Evolutionary conservation across 2,888 invertebrate genomes (phyloP), one percentile per base, ranked within the genome.

Genomic region (Acrobeloides nanus): DNA sequence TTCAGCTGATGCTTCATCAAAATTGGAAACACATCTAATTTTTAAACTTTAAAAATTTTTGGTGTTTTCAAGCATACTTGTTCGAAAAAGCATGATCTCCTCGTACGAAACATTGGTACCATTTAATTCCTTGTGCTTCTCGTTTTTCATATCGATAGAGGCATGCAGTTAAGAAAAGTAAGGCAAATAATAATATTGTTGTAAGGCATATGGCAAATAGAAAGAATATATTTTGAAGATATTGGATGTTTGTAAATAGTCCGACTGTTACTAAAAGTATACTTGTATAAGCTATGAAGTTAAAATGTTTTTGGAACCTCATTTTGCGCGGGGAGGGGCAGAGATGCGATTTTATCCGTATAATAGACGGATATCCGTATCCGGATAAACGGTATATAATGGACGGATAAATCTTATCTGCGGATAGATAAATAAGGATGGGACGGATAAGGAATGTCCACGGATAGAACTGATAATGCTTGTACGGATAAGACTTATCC

Each of bases 41-140:
- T 17, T 1, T 34, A 8, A 24, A 34, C 17, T n/a, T 12, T 1
- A 1, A 38, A 32, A 39, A 10, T 33, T 1, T 1, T 1, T 33
- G 26, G 2, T 8, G 6, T 15, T 1, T n/a, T 23, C 21, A 35
- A 35, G 10, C 6, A 1, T n/a, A 35, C 15, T 35, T 10, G 6
- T 8, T 34, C 21, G 17, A 34, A 34, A 68, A 71, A 37, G 67
- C 61, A 6, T 61, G 62, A 44, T 71, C 72, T 20, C 72, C 71
- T 17, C 58, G 57, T 17, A 55, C 52, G 53, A 60, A 68, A 27
- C 63, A 51, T 38, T 66, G 62, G 51, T 53, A 73, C 70, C 72
- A 72, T 55, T 69, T 72, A 42, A 65, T 52, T 44, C 72, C 73
- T 32, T 64, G 53, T 8, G 68, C 57, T 44, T 72, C 71, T 5